A percentile compares a stretch with the other conserved stretches of the same genome.
Evolutionary conservation across 2,113 vertebrate species (phyloP).

Genomic region (Platysternon megacephalum): DNA sequence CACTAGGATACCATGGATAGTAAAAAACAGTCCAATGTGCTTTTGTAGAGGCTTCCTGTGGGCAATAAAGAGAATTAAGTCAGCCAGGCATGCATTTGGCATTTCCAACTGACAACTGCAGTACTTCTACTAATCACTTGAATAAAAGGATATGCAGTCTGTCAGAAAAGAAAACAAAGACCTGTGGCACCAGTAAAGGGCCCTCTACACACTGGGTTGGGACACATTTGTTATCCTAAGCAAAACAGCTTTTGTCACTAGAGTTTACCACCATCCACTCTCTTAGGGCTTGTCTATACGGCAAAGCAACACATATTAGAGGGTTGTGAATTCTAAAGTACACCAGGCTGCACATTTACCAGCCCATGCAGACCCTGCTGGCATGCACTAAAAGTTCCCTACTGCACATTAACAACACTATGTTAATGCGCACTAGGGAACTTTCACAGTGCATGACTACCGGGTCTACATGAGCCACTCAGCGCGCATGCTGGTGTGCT

Average conservation of each 20-base stretch:
- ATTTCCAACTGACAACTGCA: conserved; percentile 40
- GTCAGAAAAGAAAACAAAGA: conserved; percentile 63
- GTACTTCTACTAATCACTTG: conserved; percentile 7
- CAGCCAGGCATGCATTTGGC: background rate
- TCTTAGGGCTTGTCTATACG: background rate
- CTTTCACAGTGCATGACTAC: background rate
- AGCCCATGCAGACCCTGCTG: background rate
- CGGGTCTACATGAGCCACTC: background rate
- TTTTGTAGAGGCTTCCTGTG: conserved; percentile 18
- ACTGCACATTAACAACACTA: background rate
- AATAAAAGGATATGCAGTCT: conserved; percentile 46
- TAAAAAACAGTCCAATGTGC: conserved; percentile 16
- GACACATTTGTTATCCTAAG: conserved; percentile 34
- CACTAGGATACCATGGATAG: background rate
- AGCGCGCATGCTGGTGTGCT: background rate
- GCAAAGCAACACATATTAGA: background rate
- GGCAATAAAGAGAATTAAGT: background rate
- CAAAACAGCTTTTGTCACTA: conserved; percentile 51
- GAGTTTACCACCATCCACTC: conserved; percentile 41
- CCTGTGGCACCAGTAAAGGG: conserved; percentile 11
- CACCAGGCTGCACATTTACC: background rate
- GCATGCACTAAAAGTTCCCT: background rate
- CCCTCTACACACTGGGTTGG: background rate
- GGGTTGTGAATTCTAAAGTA: background rate
- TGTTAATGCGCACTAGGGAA: background rate